Evolutionary conservation across 1,140 invertebrate species (phyloP).

Genomic region (Vanessa atalanta): DNA sequence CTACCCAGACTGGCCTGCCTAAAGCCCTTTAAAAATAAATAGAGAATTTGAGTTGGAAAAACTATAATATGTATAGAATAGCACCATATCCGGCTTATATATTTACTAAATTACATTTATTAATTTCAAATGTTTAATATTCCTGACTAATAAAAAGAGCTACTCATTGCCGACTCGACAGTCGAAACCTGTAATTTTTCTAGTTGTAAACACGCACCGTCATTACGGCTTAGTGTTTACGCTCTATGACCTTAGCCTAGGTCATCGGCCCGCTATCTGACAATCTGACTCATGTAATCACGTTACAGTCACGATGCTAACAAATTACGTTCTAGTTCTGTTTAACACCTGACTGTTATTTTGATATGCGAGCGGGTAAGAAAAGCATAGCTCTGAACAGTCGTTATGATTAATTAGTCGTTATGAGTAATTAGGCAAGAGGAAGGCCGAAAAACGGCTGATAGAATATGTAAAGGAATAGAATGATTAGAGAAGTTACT

Average conservation of each 20-base stretch:
- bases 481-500: too few relatives aligned
- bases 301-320: slow-evolving; percentile 3
- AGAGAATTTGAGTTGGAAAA: too few relatives aligned
- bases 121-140: background rate
- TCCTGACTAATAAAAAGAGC: background rate
- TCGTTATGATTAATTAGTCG: too few relatives aligned
- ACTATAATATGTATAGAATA: too few relatives aligned
- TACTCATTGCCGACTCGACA: background rate
- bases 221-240: slow-evolving; percentile 1
- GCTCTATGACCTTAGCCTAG: slow-evolving; percentile 31
- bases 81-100: too few relatives aligned
- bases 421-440: too few relatives aligned
- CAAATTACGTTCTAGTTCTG: background rate
- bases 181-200: slow-evolving; percentile 1
- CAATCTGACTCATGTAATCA: slow-evolving; percentile 19
- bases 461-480: too few relatives aligned
- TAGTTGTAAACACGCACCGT: background rate
- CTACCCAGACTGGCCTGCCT: too few relatives aligned
- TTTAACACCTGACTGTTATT: background rate
- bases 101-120: background rate
- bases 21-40: too few relatives aligned
- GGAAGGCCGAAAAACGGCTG: too few relatives aligned
- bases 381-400: too few relatives aligned
- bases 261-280: slow-evolving; percentile 17
- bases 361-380: too few relatives aligned